Conservation (phyloP, 2,888 invertebrate genomes). For the Lapara coniferarum region DNA sequence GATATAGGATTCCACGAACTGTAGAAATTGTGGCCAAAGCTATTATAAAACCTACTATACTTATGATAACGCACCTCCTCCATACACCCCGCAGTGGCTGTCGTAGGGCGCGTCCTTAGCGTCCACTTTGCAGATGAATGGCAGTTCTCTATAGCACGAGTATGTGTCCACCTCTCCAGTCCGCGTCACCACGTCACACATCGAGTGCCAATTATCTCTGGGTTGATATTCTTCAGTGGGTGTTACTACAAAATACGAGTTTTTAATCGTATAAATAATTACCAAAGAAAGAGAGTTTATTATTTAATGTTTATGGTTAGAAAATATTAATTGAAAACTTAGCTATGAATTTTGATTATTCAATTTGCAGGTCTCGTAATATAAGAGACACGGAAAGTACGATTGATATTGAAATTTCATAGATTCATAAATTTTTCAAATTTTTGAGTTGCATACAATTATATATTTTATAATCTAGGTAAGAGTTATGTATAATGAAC, state of each 20-base stretch:
- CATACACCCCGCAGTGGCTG: constrained; percentile 52
- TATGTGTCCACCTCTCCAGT: constrained; percentile 43
- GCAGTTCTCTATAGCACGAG: constrained; percentile 43
- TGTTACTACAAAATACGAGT: neutral
- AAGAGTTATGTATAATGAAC: too few species aligned
- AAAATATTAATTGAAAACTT: neutral
- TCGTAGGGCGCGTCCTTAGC: constrained; percentile 54
- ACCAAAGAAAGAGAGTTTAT: neutral
- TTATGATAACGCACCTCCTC: constrained; percentile 44
- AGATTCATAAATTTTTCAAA: too few species aligned
- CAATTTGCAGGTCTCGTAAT: too few species aligned
- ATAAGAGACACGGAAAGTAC: too few species aligned
- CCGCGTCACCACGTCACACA: constrained; percentile 52
- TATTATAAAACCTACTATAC: too few species aligned
- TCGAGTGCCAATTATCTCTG: neutral
- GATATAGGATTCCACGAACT: too few species aligned
- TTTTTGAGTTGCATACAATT: too few species aligned
- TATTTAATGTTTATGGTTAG: neutral
- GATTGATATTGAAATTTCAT: too few species aligned
- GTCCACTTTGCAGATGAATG: constrained; percentile 66
- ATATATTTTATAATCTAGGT: too few species aligned
- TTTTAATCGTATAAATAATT: too few species aligned
- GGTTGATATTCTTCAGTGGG: neutral
- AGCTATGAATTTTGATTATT: too few species aligned
- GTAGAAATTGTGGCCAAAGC: too few species aligned